Evolutionary conservation across 2,888 invertebrate genomes (phyloP), one percentile per base, ranked within the genome.

Genomic region (Drosophila aldrichi): DNA sequence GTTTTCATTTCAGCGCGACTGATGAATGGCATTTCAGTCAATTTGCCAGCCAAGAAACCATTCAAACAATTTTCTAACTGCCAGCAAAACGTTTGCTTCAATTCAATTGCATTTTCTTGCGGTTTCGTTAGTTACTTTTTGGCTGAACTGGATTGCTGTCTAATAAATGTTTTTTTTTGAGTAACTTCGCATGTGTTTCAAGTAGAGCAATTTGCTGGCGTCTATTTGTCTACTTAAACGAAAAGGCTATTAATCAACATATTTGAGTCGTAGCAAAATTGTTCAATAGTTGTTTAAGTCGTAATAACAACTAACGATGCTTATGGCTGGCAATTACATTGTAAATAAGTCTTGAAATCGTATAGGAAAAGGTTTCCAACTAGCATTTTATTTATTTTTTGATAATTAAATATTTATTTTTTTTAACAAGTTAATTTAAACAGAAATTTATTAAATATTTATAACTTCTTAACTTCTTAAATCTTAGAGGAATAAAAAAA

Each of bases 1-100:
- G 84, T 81, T 81, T 83, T 81, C 79, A 81, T 83, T 83, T 67
- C 51, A 55, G 40, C 44, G 14, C 51, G 57, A 59, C 82, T 85
- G 86, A 85, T 78, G 76, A 85, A 85, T 82, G 82, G 69, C 82
- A 80, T 71, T 65, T 63, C 56, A 51, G 51, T 57, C 54, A 66
- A 58, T 58, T 60, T 57, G 52, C 49, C 61, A 69, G 52, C 22
- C n/a, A 49, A 62, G 7, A 34, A 43, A 43, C 32, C 18, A 34
- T 40, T 40, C 38, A 65, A 74, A 58, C 16, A 46, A 14, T 56
- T 72, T 67, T 68, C 63, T 65, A 74, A 76, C 61, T 70, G 72
- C 64, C 75, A 69, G 66, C 67, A 59, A 61, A 69, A 49, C 64
- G 67, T 48, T 49, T 49, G 59, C 56, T 58, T 36, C 61, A 63